phyloP scores from a whole-genome alignment of 1,140 invertebrate genomes.

The Nylanderia fulva region DNA sequence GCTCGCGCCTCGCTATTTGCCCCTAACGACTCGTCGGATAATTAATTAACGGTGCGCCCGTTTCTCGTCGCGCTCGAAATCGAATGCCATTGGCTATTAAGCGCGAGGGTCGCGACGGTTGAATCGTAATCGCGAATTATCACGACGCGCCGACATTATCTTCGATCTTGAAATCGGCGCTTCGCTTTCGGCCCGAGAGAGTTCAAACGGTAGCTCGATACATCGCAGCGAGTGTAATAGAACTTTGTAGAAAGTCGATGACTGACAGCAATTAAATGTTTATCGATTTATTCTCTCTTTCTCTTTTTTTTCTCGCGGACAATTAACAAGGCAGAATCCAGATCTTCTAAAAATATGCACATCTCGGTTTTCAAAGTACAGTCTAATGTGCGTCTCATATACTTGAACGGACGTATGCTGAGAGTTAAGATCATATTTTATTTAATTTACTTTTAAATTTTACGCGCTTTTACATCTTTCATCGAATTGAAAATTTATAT shows the following conservation, averaged over 20 bases:
- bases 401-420: too few relatives aligned
- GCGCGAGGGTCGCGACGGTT: constrained; percentile 28
- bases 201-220: constrained; percentile 50
- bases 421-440: not conserved
- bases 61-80: constrained; percentile 60
- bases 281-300: constrained; percentile 55
- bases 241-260: constrained; percentile 44
- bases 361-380: constrained; percentile 1
- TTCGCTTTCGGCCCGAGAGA: constrained; percentile 52
- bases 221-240: constrained; percentile 19
- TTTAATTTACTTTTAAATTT: constrained; percentile 7
- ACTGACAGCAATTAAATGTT: constrained; percentile 39
- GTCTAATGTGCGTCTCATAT: not conserved
- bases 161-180: constrained; percentile 31
- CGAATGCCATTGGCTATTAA: constrained; percentile 59
- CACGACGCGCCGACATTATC: constrained; percentile 41
- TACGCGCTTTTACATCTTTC: not conserved
- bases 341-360: constrained; percentile 25
- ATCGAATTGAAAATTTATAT: not conserved
- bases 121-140: constrained; percentile 64
- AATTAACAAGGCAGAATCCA: constrained; percentile 41
- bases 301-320: too few relatives aligned
- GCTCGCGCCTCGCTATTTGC: constrained; percentile 23
- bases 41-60: constrained; percentile 66
- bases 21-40: constrained; percentile 41